Conservation (phyloP, 2,888 invertebrate species). For the Endomychus coccineus region DNA sequence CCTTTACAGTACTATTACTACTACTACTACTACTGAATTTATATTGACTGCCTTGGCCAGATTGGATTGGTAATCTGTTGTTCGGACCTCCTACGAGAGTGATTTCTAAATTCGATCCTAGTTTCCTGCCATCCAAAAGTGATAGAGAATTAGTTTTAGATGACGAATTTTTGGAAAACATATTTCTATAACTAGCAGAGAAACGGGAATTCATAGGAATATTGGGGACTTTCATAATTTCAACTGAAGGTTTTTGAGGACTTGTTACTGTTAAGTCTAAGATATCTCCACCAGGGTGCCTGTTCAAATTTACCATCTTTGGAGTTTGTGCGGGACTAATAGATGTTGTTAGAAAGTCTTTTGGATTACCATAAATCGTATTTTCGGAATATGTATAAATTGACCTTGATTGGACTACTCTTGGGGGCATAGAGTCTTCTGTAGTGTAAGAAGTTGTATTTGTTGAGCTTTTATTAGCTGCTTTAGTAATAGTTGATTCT, state of each 20-base stretch:
- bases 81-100: slow-evolving; percentile 52
- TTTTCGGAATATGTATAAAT: slow-evolving; percentile 58
- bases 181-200: neutral
- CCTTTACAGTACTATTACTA: too few species aligned
- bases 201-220: neutral
- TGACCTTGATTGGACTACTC: slow-evolving; percentile 56
- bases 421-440: slow-evolving; percentile 43
- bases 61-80: slow-evolving; percentile 2
- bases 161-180: neutral
- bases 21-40: too few species aligned
- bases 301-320: slow-evolving; percentile 15
- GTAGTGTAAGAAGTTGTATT: slow-evolving; percentile 25
- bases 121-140: slow-evolving; percentile 43
- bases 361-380: slow-evolving; percentile 66
- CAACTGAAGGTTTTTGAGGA: slow-evolving; percentile 46
- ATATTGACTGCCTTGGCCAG: neutral
- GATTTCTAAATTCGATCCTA: slow-evolving; percentile 64
- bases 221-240: slow-evolving; percentile 52
- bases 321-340: slow-evolving; percentile 44
- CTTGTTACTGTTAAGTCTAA: slow-evolving; percentile 58
- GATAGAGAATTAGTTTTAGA: slow-evolving; percentile 15
- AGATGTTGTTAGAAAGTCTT: slow-evolving; percentile 56
- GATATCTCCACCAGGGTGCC: slow-evolving; percentile 47
- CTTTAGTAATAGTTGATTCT: slow-evolving; percentile 6
- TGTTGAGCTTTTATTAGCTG: slow-evolving; percentile 16